phyloP scores from a whole-genome alignment of 2,888 invertebrate genomes.

The Hyalella azteca region DNA sequence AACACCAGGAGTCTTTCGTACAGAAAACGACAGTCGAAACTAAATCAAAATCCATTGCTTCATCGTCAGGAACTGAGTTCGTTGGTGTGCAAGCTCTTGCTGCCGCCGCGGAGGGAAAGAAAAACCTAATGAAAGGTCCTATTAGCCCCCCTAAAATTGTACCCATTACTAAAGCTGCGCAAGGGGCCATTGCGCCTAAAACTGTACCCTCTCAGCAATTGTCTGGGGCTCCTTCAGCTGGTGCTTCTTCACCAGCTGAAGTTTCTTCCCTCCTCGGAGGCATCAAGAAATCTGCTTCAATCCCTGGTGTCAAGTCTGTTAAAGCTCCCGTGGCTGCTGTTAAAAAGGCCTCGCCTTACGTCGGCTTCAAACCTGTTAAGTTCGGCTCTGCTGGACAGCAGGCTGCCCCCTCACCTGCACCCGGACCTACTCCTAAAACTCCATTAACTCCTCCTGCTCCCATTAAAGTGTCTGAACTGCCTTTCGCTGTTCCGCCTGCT shows the following conservation, averaged over 20 bases:
- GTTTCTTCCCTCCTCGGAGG: conserved; percentile 38
- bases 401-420: not conserved
- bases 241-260: not conserved
- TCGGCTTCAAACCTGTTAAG: conserved; percentile 44
- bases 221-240: conserved; percentile 1
- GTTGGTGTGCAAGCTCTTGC: conserved; percentile 39
- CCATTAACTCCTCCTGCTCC: not conserved
- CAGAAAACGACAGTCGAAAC: conserved; percentile 15
- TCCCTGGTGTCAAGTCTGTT: conserved; percentile 51
- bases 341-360: conserved; percentile 38
- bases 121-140: conserved; percentile 32
- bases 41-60: not conserved
- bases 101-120: conserved; percentile 21
- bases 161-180: conserved; percentile 42
- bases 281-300: conserved; percentile 30
- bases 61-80: conserved; percentile 14
- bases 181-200: not conserved
- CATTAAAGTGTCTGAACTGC: conserved; percentile 19
- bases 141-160: conserved; percentile 46
- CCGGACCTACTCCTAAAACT: not conserved
- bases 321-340: conserved; percentile 42
- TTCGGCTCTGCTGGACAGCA: not conserved
- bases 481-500: conserved; percentile 35
- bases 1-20: not conserved
- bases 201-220: conserved; percentile 19